Conservation (phyloP, 1,140 invertebrate species). For the Araneus ventricosus region DNA sequence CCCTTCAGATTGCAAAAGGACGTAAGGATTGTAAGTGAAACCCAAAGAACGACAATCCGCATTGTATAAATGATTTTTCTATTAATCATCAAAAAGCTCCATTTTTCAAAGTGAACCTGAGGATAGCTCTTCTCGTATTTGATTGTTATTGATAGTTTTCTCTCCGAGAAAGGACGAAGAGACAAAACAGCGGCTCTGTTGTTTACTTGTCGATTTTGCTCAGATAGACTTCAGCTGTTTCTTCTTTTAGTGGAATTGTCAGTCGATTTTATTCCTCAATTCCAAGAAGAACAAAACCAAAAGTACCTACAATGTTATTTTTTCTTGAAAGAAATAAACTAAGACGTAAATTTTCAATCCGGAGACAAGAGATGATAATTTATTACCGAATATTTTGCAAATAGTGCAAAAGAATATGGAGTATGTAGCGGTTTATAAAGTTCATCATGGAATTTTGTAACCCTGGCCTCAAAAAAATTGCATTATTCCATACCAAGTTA, state of each 20-base stretch:
- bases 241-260: slow-evolving; percentile 24
- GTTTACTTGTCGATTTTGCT: slow-evolving; percentile 43
- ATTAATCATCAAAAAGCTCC: slow-evolving; percentile 57
- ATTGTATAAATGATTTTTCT: slow-evolving; percentile 50
- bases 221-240: not conserved
- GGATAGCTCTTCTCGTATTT: not conserved
- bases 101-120: slow-evolving; percentile 55
- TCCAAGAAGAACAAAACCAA: not conserved
- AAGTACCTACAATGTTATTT: not conserved
- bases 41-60: slow-evolving; percentile 49
- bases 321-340: not conserved
- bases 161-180: not conserved
- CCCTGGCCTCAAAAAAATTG: too few relatives aligned
- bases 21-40: slow-evolving; percentile 53
- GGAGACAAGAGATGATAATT: too few relatives aligned
- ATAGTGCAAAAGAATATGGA: too few relatives aligned
- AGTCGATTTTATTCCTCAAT: not conserved
- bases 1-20: slow-evolving; percentile 11
- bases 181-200: not conserved
- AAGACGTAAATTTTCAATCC: too few relatives aligned
- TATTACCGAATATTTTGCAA: too few relatives aligned
- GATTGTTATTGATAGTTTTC: slow-evolving; percentile 35
- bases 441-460: too few relatives aligned
- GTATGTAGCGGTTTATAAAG: too few relatives aligned
- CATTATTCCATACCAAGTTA: too few relatives aligned